Base-by-base conservation (phyloP, 2,888 invertebrate species). In the Galerucella pusilla region DNA sequence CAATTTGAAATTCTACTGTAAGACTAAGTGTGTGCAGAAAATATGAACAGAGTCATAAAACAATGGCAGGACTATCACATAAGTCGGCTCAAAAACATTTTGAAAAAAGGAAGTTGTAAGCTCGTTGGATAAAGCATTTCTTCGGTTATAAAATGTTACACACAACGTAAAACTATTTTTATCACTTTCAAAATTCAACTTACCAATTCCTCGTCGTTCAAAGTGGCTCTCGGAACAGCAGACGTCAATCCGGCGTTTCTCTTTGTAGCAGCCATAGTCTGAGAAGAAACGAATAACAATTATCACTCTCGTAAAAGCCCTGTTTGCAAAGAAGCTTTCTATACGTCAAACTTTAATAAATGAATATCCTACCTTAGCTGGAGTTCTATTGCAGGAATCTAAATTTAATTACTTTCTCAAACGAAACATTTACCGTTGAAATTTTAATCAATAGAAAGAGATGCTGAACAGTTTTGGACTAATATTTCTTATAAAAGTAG, bases 231-330 rank as follows among this genome's bases (percentile, higher is more conserved):
- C 70, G 98, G 98, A 42, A 98, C 97, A 49, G 98, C 98, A 67
- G 98, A 98, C 74, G 98, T 97, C 84, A 99, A 91, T 80, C 98
- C 98, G 77, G 98, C 97, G 88, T 98, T 98, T 85, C 99, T 92
- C 88, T 99, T 98, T 78, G 98, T 97, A 54, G 97, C 98, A 80
- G 98, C 98, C 98, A 99, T 99, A 78, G 99, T 99, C 99, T 99
- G 89, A 77, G 72, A 66, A 72, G 6, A 63, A n/a, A 14, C 7
- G n/a, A 9, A 10, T 20, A 6, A 12, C 7, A 63, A 42, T 63
- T 35, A 35, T 61, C 9, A 54, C 14, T 16, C 12, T 54, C 9
- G 42, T 49, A n/a, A 68, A 73, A 52, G 49, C 45, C 14, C 16
- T 42, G n/a, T 54, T 61, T 35, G 49, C 61, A 46, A 45, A 12